phyloP scores from a whole-genome alignment of 2,888 invertebrate genomes.

The Drosophila acutilabella region DNA sequence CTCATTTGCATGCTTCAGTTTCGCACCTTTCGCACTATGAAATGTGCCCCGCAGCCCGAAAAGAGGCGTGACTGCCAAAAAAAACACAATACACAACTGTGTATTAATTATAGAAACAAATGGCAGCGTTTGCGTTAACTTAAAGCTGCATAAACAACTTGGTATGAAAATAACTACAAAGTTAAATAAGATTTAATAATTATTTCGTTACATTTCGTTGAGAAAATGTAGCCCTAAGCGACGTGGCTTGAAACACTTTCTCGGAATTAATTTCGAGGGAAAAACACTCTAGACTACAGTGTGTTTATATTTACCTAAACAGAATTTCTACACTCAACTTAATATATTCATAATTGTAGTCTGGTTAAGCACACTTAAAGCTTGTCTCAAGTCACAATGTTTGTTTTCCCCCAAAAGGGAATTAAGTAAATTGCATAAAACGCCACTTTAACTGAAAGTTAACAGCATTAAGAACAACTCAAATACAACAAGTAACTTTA shows the following conservation, averaged over 20 bases:
- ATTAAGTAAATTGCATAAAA: slow-evolving; percentile 70
- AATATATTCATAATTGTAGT: background rate
- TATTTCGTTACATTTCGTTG: too few relatives aligned
- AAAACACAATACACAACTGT: slow-evolving; percentile 8
- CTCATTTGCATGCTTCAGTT: slow-evolving; percentile 69
- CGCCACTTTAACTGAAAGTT: slow-evolving; percentile 68
- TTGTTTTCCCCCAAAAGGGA: slow-evolving; percentile 16
- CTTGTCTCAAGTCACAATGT: slow-evolving; percentile 23
- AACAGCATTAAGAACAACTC: slow-evolving; percentile 58
- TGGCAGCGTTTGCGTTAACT: background rate
- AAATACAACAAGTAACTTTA: slow-evolving; percentile 48
- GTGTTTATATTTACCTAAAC: background rate
- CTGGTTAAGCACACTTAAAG: background rate
- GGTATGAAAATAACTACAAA: too few relatives aligned
- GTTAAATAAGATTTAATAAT: too few relatives aligned
- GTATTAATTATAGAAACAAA: slow-evolving; percentile 15
- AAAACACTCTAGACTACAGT: too few relatives aligned
- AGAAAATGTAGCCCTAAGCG: too few relatives aligned
- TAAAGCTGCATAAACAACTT: background rate
- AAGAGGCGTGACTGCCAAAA: slow-evolving; percentile 1
- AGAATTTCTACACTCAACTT: background rate
- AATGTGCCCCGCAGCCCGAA: slow-evolving; percentile 26
- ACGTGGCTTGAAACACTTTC: too few relatives aligned
- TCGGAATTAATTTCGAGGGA: too few relatives aligned
- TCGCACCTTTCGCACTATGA: slow-evolving; percentile 55